Conservation (phyloP, 2,888 invertebrate species). For the Luffia ferchaultella region DNA sequence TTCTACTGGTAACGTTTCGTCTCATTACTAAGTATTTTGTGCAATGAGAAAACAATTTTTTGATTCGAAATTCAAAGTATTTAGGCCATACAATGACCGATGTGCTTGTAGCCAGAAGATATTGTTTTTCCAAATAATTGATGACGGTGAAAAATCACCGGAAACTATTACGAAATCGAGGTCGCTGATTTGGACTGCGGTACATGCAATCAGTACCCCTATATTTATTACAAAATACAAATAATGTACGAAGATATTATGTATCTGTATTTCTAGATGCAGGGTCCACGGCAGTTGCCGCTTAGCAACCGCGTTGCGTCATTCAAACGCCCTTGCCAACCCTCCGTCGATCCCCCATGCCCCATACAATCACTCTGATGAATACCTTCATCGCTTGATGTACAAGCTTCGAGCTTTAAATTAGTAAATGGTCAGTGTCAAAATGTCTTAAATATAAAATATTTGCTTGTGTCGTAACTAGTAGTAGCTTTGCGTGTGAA, state of each 20-base stretch:
- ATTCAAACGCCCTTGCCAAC: slow-evolving; percentile 21
- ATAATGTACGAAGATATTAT: neutral
- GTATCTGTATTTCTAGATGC: neutral
- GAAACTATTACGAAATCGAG: neutral
- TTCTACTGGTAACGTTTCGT: too few species aligned
- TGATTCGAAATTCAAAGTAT: neutral
- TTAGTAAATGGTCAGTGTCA: neutral
- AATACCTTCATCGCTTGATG: slow-evolving; percentile 17
- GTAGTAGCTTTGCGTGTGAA: too few species aligned
- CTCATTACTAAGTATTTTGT: too few species aligned
- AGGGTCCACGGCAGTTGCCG: slow-evolving; percentile 25
- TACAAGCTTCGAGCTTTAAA: neutral
- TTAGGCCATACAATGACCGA: neutral
- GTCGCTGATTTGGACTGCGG: neutral
- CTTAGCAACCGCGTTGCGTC: slow-evolving; percentile 46
- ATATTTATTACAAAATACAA: neutral
- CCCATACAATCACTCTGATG: slow-evolving; percentile 50
- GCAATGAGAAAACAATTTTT: too few species aligned
- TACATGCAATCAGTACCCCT: neutral
- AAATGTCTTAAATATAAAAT: too few species aligned
- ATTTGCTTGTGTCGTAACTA: too few species aligned
- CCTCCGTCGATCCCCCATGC: slow-evolving; percentile 8
- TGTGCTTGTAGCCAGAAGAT: neutral
- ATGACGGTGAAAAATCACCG: neutral
- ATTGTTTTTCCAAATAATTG: neutral